phyloP scores from a whole-genome alignment of 1,140 invertebrate genomes.

The Aphelinus certus region DNA sequence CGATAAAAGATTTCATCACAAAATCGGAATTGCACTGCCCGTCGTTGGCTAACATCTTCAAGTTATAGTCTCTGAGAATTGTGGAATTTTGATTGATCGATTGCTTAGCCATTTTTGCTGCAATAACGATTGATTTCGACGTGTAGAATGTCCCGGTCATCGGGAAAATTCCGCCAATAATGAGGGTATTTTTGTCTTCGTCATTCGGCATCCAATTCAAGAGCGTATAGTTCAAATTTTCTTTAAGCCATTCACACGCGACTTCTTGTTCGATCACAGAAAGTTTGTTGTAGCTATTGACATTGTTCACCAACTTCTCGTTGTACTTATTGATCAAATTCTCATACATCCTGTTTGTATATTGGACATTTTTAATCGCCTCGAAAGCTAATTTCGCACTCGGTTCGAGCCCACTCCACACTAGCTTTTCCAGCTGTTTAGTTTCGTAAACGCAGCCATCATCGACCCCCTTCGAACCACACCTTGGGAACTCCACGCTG shows the following conservation, averaged over 20 bases:
- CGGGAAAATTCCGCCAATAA: conserved; percentile 85
- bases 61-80: conserved; percentile 72
- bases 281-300: conserved; percentile 47
- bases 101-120: conserved; percentile 72
- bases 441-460: conserved; percentile 72
- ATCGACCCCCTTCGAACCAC: conserved; percentile 57
- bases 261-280: conserved; percentile 62
- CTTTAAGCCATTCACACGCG: conserved; percentile 77
- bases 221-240: conserved; percentile 66
- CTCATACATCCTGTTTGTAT: conserved; percentile 67
- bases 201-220: conserved; percentile 68
- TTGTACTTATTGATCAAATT: conserved; percentile 67
- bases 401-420: conserved; percentile 69
- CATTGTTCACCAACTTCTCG: conserved; percentile 65
- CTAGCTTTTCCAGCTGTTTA: conserved; percentile 74
- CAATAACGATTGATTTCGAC: conserved; percentile 72
- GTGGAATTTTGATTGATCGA: conserved; percentile 73
- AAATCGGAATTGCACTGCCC: conserved; percentile 79
- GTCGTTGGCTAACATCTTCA: conserved; percentile 71
- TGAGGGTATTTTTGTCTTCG: conserved; percentile 64
- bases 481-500: conserved; percentile 68
- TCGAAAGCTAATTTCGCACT: conserved; percentile 67
- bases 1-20: conserved; percentile 83
- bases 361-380: conserved; percentile 69
- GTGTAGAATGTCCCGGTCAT: conserved; percentile 69